Conservation (phyloP, 2,797 vertebrate genomes). For the Poeciliopsis presidionis region DNA sequence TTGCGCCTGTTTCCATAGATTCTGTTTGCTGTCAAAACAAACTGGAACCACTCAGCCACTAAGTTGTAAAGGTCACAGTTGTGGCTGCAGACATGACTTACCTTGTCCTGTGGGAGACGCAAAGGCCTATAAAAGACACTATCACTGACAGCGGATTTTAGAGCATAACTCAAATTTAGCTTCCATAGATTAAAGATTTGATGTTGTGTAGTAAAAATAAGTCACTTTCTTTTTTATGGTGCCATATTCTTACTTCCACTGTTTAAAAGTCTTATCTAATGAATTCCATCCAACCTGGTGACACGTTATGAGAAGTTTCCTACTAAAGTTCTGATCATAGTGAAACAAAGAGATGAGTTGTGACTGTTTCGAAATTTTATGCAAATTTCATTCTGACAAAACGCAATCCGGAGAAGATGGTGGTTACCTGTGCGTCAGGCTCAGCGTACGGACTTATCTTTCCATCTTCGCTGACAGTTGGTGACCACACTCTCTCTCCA, state of each 20-base stretch:
- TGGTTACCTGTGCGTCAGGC: slow-evolving; percentile 88
- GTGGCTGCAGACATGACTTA: slow-evolving; percentile 18
- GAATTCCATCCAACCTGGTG: background rate
- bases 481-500: slow-evolving; percentile 84
- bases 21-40: slow-evolving; percentile 61
- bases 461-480: slow-evolving; percentile 85
- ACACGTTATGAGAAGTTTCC: slow-evolving; percentile 3
- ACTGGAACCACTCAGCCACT: slow-evolving; percentile 38
- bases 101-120: slow-evolving; percentile 20
- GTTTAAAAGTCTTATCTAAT: background rate
- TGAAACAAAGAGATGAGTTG: slow-evolving; percentile 18
- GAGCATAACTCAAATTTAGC: background rate
- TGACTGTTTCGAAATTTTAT: background rate
- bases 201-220: background rate
- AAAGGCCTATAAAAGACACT: background rate
- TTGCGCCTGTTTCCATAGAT: slow-evolving; percentile 65
- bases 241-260: background rate
- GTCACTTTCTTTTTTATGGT: background rate
- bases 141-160: background rate
- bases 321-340: background rate
- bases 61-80: slow-evolving; percentile 24
- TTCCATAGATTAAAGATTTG: background rate
- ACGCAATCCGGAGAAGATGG: slow-evolving; percentile 43
- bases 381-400: slow-evolving; percentile 15
- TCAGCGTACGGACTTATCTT: slow-evolving; percentile 90